Evolutionary conservation across 2,113 vertebrate genomes (phyloP).

Genomic region (Nycticorax nycticorax): DNA sequence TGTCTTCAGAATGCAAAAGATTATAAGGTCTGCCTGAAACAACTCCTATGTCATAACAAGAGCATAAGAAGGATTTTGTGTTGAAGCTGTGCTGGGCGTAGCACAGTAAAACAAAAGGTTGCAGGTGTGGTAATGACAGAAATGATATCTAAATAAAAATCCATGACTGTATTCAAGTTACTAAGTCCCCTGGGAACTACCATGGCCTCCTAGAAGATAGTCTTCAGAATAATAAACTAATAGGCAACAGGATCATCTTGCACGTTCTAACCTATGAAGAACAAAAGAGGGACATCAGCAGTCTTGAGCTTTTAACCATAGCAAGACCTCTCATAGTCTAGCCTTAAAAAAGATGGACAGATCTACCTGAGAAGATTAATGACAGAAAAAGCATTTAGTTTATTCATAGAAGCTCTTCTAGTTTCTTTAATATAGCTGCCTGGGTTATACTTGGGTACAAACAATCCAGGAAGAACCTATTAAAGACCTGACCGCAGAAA

Average conservation of each 20-base stretch:
- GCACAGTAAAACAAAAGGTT: background rate
- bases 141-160: background rate
- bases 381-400: background rate
- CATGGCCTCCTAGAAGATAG: background rate
- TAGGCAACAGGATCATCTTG: background rate
- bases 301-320: background rate
- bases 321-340: background rate
- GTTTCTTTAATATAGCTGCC: background rate
- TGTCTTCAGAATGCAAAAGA: background rate
- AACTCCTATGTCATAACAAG: background rate
- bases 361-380: background rate
- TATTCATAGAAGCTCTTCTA: background rate
- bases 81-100: fast-evolving
- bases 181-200: background rate
- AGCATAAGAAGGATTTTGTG: background rate
- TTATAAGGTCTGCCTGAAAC: background rate
- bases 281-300: background rate
- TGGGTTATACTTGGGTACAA: background rate
- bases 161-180: background rate
- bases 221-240: background rate
- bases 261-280: background rate
- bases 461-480: background rate
- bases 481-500: background rate
- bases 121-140: background rate
- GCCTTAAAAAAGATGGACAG: background rate